Evolutionary conservation across 1,140 invertebrate genomes (phyloP).

Genomic region (Aphelenchoides besseyi): DNA sequence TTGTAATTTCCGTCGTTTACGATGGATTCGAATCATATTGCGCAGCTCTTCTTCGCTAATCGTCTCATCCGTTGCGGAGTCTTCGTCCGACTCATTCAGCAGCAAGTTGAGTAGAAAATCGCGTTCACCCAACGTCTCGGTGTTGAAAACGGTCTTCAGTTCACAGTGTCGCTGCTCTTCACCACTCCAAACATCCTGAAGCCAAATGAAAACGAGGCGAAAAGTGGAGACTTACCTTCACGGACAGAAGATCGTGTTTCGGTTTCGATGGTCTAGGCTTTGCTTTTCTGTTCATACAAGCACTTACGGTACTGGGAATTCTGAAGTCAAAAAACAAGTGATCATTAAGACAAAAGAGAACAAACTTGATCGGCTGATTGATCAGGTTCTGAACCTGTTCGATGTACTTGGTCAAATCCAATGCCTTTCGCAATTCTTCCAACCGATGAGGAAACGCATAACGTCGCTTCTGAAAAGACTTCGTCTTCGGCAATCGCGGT

Average conservation of each 20-base stretch:
- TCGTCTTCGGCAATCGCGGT: neutral
- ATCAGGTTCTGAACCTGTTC: constrained; percentile 45
- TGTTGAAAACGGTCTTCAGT: constrained; percentile 43
- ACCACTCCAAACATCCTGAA: constrained; percentile 44
- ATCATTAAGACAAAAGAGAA: constrained; percentile 5
- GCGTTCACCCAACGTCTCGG: constrained; percentile 26
- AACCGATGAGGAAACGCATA: constrained; percentile 24
- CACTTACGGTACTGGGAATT: constrained; percentile 42
- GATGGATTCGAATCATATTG: constrained; percentile 42
- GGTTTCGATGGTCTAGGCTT: constrained; percentile 34
- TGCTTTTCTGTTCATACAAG: constrained; percentile 32
- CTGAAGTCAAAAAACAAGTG: constrained; percentile 22
- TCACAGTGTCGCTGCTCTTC: constrained; percentile 36
- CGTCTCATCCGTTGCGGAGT: constrained; percentile 46
- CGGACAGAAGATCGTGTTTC: constrained; percentile 45
- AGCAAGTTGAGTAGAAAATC: constrained; percentile 48
- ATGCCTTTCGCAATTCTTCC: constrained; percentile 30
- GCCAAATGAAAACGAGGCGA: neutral
- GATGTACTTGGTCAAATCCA: constrained; percentile 52
- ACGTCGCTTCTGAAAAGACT: constrained; percentile 19
- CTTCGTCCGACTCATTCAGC: constrained; percentile 51
- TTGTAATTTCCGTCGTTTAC: constrained; percentile 41
- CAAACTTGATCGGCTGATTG: constrained; percentile 51
- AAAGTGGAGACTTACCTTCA: constrained; percentile 27
- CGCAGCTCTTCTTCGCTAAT: constrained; percentile 46